Base-by-base conservation (phyloP, 2,797 vertebrate genomes). In the Gouania willdenowi region DNA sequence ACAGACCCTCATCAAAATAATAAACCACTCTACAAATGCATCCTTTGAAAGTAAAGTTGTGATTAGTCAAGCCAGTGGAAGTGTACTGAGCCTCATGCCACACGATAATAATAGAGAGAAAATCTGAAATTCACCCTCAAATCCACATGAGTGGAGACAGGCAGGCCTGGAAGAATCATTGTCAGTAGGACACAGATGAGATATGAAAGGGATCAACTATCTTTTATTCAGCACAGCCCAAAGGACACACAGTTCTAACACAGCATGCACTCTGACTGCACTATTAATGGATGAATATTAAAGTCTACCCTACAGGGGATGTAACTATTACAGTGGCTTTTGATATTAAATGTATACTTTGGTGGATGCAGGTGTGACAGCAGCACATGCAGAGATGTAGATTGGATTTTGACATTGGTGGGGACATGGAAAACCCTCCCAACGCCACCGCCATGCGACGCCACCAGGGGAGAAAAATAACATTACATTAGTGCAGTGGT, bases 201-300 rank as follows among this genome's bases (percentile, higher is more conserved):
- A 33, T 37, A 16, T 15, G 27, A 46, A 40, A 29, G 2, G 34
- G 24, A 33, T 38, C 38, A 40, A 9, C 3, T 23, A 56, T 55
- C 42, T 51, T 52, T 51, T 45, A 56, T 64, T 37, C 41, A 51
- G 13, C 35, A 1, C 5, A 11, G 27, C 32, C 11, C 20, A 26
- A 8, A 39, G 17, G 44, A 49, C 7, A 43, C 22, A n/a, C 30
- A 16, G 12, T n/a, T 5, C 10, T 8, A 10, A 11, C 14, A 15
- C 39, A 27, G 11, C 5, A n/a, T 22, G 30, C 14, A 24, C 8
- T 33, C 8, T 4, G 11, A 36, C 23, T 15, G 26, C n/a, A n/a
- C n/a, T 24, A 11, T 46, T 23, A 46, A 26, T 18, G 31, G 31
- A 36, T 40, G 41, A 46, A 59, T 51, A 45, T 26, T 34, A 34